These are phyloP conservation scores for Diarsia rubi DNA, from an alignment of 2,888 invertebrate genomes.

Conservation along the genomic window DNA sequence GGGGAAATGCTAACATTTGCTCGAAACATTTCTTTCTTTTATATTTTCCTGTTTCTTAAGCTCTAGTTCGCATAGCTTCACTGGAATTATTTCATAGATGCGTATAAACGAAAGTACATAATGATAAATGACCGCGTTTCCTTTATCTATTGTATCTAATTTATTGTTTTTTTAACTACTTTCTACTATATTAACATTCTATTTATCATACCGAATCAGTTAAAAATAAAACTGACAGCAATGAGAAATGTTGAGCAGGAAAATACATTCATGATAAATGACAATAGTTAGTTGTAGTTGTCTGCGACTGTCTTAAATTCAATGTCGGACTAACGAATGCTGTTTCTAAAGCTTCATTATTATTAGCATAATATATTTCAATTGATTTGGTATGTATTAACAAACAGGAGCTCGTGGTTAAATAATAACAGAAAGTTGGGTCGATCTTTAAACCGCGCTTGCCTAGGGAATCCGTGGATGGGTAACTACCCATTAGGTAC, in stretches of 20 bases:
- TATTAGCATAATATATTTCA: slow-evolving; percentile 16
- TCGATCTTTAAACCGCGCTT: too few relatives aligned
- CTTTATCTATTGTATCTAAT: slow-evolving; percentile 43
- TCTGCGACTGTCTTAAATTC: slow-evolving; percentile 37
- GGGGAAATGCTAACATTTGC: slow-evolving; percentile 6
- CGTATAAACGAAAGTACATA: slow-evolving; percentile 1
- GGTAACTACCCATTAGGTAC: too few relatives aligned
- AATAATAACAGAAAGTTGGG: too few relatives aligned
- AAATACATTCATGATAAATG: slow-evolving; percentile 36
- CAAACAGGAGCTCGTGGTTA: too few relatives aligned
- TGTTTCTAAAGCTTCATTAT: slow-evolving; percentile 19
- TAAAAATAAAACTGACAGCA: slow-evolving; percentile 23
- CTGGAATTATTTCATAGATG: slow-evolving; percentile 32
- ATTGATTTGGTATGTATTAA: not conserved
- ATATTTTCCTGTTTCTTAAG: slow-evolving; percentile 33
- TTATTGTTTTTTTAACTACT: slow-evolving; percentile 37
- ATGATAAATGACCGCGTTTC: slow-evolving; percentile 51
- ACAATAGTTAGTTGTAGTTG: slow-evolving; percentile 42
- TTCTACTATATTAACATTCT: slow-evolving; percentile 21
- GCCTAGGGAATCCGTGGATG: too few relatives aligned
- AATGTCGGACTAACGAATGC: slow-evolving; percentile 23
- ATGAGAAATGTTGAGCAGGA: slow-evolving; percentile 33
- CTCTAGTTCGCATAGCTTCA: slow-evolving; percentile 23
- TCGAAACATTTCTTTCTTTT: slow-evolving; percentile 5
- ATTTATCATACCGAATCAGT: slow-evolving; percentile 24